Evolutionary conservation across 2,888 invertebrate species (phyloP), one percentile per base, ranked within the genome.

Genomic region (Lycaena phlaeas): DNA sequence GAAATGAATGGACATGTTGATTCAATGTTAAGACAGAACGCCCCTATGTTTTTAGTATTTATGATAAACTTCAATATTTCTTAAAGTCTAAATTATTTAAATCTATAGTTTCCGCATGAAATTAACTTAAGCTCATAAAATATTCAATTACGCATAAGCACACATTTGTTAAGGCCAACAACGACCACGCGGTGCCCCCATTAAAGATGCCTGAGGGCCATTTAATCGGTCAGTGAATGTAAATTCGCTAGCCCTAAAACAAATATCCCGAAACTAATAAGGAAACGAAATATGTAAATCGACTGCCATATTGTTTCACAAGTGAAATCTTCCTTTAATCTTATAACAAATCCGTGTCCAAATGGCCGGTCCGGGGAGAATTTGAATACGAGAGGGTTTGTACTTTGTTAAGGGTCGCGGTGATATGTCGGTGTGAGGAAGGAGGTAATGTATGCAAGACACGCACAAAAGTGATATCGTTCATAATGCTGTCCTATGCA

Each of bases 271-370:
- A 81, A 84, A 82, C 82, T 84, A 84, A 84, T 82, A 84, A 84
- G 84, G 82, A 84, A 84, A 81, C 84, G 84, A 82, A 84, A 84
- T 84, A 84, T 82, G 84, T 84, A 84, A 84, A 84, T 84, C 74
- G 76, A 70, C 68, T 78, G 75, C 79, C 81, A 85, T 85, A 84
- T 84, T 82, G 85, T 84, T 84, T 77, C 79, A 76, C 79, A 82
- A 85, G 84, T 84, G 79, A 85, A 85, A 85, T 85, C 85, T 85
- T 85, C 84, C 84, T 82, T 84, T 85, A 85, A 85, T 86, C 85
- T 85, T 86, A 84, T 84, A 85, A 84, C 84, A 84, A 85, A 85
- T 85, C 85, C 79, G 81, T 76, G 84, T 82, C 76, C 81, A 84
- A 85, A 85, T 85, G 84, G 79, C 74, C 85, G 79, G 77, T 65